phyloP scores from a whole-genome alignment of 2,797 vertebrate genomes.

The Garrulus glandarius region DNA sequence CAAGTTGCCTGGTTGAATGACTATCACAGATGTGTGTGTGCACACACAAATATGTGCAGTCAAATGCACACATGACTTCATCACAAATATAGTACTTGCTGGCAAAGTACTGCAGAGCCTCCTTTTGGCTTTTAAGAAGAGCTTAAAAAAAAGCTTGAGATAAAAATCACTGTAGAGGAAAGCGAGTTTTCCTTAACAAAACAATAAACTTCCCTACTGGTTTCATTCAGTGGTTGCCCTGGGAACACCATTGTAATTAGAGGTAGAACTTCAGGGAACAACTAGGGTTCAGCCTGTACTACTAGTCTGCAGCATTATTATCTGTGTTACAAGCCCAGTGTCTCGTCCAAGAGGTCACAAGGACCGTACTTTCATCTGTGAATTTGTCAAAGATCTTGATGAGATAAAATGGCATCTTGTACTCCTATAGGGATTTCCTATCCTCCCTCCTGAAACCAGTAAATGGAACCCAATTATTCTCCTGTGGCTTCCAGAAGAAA shows the following conservation, averaged over 20 bases:
- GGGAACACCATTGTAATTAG: background rate
- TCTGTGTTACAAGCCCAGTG: background rate
- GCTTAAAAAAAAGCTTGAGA: background rate
- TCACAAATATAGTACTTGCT: background rate
- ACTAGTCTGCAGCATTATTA: background rate
- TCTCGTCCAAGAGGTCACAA: background rate
- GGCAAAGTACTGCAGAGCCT: background rate
- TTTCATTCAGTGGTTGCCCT: constrained; percentile 10
- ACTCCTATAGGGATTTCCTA: background rate
- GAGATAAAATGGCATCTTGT: background rate
- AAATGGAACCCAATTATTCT: background rate
- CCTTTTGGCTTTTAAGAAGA: background rate
- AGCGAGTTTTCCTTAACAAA: background rate
- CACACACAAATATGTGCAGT: background rate
- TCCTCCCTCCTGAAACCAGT: background rate
- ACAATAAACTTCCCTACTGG: background rate
- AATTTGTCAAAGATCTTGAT: background rate
- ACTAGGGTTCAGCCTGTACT: background rate
- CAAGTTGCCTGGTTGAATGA: background rate
- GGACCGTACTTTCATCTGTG: background rate
- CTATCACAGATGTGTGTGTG: background rate
- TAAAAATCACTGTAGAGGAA: background rate
- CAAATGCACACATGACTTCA: background rate
- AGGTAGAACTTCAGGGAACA: background rate
- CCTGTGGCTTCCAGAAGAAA: background rate